Conservation (phyloP, 2,113 vertebrate genomes). For the Sturnus vulgaris region DNA sequence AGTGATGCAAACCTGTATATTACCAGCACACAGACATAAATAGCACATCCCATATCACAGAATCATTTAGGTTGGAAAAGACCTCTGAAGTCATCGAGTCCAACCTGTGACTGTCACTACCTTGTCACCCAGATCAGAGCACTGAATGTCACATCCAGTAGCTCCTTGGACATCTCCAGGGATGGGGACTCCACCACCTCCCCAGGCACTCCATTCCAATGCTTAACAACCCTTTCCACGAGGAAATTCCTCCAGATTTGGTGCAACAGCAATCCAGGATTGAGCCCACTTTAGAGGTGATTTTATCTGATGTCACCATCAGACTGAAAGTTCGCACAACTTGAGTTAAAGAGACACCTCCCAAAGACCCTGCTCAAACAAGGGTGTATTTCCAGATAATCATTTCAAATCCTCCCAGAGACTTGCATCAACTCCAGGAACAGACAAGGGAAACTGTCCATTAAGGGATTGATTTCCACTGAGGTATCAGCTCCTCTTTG, state of each 20-base stretch:
- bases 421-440: neutral
- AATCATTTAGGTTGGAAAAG: neutral
- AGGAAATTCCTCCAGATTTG: neutral
- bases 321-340: neutral
- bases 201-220: neutral
- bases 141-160: neutral
- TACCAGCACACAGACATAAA: neutral
- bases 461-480: slow-evolving; percentile 12
- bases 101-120: neutral
- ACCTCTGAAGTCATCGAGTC: neutral
- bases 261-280: neutral
- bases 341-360: neutral
- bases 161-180: neutral
- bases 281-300: neutral
- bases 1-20: neutral
- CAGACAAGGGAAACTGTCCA: neutral
- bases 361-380: neutral
- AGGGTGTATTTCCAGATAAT: neutral
- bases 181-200: neutral
- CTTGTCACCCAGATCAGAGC: neutral
- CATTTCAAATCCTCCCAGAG: neutral
- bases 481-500: neutral
- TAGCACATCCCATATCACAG: neutral
- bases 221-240: neutral
- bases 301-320: neutral